Percentiles rank a stretch among this genome's conserved stretches.
These are phyloP conservation scores for Triplophysa tibetana DNA, from an alignment of 2,113 vertebrate species.

Conservation along the genomic window DNA sequence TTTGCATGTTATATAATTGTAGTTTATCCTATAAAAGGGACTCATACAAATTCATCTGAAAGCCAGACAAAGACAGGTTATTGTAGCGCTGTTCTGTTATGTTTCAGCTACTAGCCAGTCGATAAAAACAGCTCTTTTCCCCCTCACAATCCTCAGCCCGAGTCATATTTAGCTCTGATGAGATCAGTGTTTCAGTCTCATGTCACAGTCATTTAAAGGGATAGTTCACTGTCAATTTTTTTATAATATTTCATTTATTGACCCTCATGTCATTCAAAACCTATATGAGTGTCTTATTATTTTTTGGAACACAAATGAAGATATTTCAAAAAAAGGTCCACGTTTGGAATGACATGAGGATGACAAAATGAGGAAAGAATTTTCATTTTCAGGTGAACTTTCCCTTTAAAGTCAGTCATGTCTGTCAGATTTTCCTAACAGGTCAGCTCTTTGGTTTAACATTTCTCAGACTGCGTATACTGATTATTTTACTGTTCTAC, in stretches of 20 bases:
- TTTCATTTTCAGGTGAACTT: no score
- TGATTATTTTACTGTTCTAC: neutral
- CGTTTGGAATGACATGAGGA: no score
- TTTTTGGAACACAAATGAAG: no score
- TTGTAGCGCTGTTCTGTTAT: neutral
- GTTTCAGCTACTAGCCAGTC: neutral
- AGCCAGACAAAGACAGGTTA: neutral
- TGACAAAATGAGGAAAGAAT: no score
- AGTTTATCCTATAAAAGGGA: no score
- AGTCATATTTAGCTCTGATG: conserved; percentile 1
- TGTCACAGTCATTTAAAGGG: neutral
- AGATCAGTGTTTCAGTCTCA: neutral
- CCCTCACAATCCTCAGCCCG: neutral
- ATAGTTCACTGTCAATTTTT: no score
- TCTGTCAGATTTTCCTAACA: neutral
- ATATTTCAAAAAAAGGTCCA: no score
- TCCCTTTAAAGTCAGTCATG: neutral
- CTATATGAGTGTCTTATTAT: no score
- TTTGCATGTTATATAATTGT: no score
- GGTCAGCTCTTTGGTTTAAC: neutral
- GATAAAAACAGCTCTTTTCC: neutral
- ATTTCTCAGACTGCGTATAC: neutral
- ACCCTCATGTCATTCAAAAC: no score
- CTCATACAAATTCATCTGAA: neutral
- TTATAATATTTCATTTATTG: no score